These are phyloP conservation scores for Stictocephala bisonia DNA, from an alignment of 2,888 invertebrate genomes.

Conservation along the genomic window DNA sequence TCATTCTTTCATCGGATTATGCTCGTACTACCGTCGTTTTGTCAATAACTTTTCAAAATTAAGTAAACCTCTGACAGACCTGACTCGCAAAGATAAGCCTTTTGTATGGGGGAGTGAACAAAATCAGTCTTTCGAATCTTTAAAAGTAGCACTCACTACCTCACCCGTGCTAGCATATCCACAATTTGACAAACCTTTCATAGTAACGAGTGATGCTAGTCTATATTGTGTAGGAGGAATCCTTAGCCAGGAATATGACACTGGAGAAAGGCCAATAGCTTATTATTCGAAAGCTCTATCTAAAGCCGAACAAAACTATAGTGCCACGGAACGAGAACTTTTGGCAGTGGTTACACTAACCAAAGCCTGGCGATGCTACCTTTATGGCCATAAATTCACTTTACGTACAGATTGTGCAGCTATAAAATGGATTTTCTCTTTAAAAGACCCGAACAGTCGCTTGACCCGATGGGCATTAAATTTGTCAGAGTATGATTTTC, in stretches of 20 bases:
- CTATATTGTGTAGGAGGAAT: conserved; percentile 26
- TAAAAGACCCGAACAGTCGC: too few species aligned
- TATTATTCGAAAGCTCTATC: conserved; percentile 26
- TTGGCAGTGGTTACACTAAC: conserved; percentile 23
- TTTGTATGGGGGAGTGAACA: conserved; percentile 43
- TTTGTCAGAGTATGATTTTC: too few species aligned
- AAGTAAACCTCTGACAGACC: conserved; percentile 20
- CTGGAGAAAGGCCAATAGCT: conserved; percentile 38
- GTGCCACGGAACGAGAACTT: conserved; percentile 23
- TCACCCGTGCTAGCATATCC: conserved; percentile 52
- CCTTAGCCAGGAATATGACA: conserved; percentile 26
- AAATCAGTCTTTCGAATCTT: conserved; percentile 42
- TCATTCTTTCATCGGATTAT: conserved; percentile 20
- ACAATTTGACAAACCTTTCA: conserved; percentile 48
- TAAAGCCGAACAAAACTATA: conserved; percentile 41
- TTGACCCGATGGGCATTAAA: too few species aligned
- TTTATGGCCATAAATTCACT: conserved; percentile 31
- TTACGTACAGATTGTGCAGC: conserved; percentile 39
- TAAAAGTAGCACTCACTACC: conserved; percentile 44
- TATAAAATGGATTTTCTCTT: too few species aligned
- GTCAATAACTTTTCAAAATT: conserved; percentile 17
- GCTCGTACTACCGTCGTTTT: conserved; percentile 24
- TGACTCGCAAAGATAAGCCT: conserved; percentile 1
- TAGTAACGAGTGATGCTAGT: conserved; percentile 46
- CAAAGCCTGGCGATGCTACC: conserved; percentile 20